Conservation (phyloP, 2,113 vertebrate species). For the Hemicordylus capensis region DNA sequence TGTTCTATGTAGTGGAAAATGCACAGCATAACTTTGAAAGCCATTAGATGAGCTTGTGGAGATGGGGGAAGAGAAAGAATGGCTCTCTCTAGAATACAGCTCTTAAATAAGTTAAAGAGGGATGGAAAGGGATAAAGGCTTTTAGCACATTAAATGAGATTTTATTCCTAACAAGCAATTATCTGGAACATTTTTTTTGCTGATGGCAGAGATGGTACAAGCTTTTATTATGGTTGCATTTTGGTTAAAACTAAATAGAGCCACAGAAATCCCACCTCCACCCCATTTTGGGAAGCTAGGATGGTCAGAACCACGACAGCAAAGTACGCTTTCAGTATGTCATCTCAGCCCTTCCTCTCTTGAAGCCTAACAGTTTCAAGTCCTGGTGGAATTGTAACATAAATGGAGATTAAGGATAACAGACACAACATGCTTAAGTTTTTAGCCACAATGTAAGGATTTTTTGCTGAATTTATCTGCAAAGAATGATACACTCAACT, state of each 20-base stretch:
- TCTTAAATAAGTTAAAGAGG: slow-evolving; percentile 22
- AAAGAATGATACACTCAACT: not conserved
- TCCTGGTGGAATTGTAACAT: not conserved
- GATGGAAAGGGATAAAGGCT: slow-evolving; percentile 38
- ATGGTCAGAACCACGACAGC: not conserved
- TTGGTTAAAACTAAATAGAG: not conserved
- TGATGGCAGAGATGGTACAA: slow-evolving; percentile 1
- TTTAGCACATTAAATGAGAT: slow-evolving; percentile 19
- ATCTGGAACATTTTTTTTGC: slow-evolving; percentile 38
- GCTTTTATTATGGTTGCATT: slow-evolving; percentile 31
- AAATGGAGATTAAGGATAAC: not conserved
- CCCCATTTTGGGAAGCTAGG: not conserved
- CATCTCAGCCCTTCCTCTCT: not conserved
- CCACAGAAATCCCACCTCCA: too few species aligned
- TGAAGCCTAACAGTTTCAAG: not conserved
- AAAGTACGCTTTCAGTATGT: fast-evolving
- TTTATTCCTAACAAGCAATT: slow-evolving; percentile 38
- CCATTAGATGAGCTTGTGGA: slow-evolving; percentile 34
- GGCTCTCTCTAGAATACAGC: slow-evolving; percentile 30
- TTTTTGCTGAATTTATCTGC: not conserved
- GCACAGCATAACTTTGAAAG: not conserved
- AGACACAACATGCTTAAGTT: not conserved
- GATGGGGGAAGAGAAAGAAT: slow-evolving; percentile 16
- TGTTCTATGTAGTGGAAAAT: slow-evolving; percentile 41
- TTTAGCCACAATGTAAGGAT: not conserved